These are phyloP conservation scores for Caenorhabditis becei DNA, from an alignment of 2,888 invertebrate species.

Conservation along the genomic window DNA sequence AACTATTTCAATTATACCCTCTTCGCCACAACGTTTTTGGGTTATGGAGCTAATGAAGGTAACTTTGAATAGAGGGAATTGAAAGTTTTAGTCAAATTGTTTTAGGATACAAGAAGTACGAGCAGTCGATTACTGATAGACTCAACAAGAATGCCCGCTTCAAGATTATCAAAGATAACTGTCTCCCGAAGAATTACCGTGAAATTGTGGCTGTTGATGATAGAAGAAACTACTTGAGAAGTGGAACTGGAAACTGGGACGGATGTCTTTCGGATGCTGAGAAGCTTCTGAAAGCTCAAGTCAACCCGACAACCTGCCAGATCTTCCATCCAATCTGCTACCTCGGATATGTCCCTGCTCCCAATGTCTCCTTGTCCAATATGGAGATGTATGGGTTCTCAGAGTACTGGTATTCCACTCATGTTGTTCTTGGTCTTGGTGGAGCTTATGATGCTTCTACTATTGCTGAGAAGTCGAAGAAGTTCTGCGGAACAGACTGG, in stretches of 20 bases:
- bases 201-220: constrained; percentile 1
- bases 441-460: constrained; percentile 73
- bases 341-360: constrained; percentile 75
- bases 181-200: constrained; percentile 74
- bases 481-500: constrained; percentile 76
- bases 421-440: constrained; percentile 78
- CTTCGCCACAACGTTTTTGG: constrained; percentile 84
- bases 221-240: neutral
- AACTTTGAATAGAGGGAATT: no score
- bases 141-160: constrained; percentile 36
- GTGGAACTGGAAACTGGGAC: constrained; percentile 72
- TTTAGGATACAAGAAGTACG: constrained; percentile 56
- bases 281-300: constrained; percentile 50
- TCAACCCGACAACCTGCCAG: constrained; percentile 9
- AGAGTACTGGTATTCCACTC: constrained; percentile 67
- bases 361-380: constrained; percentile 68
- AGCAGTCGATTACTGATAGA: constrained; percentile 32
- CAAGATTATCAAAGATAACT: constrained; percentile 68
- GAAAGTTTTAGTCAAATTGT: no score
- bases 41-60: constrained; percentile 84
- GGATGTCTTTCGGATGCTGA: constrained; percentile 69
- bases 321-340: constrained; percentile 65
- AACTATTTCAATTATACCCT: constrained; percentile 83
- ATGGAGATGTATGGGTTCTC: constrained; percentile 78
- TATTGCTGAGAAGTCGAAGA: constrained; percentile 69